Conservation (phyloP, 2,113 vertebrate genomes). For the Chaenocephalus aceratus region DNA sequence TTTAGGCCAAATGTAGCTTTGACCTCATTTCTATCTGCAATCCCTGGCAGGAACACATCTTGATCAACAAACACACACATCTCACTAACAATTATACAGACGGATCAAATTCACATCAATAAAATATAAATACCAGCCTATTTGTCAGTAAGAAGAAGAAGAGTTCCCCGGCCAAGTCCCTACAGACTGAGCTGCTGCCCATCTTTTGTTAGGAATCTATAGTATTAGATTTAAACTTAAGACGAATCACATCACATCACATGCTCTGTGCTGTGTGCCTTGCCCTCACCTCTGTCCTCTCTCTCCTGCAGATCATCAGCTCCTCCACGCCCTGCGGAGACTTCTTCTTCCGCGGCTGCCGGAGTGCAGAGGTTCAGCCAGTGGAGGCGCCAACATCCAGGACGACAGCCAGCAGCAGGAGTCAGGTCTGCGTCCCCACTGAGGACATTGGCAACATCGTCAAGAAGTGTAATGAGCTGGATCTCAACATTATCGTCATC, state of each 20-base stretch:
- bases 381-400: slow-evolving; percentile 37
- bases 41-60: too few relatives aligned
- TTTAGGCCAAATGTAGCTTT: too few relatives aligned
- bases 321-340: slow-evolving; percentile 96
- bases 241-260: neutral
- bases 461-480: slow-evolving; percentile 91
- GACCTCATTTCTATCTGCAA: too few relatives aligned
- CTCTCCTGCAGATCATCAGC: slow-evolving; percentile 90
- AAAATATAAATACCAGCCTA: too few relatives aligned
- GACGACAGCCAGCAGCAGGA: slow-evolving; percentile 56
- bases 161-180: too few relatives aligned
- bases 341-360: slow-evolving; percentile 92
- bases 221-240: too few relatives aligned
- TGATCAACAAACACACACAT: too few relatives aligned
- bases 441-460: slow-evolving; percentile 77
- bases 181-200: too few relatives aligned
- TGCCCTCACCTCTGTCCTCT: neutral
- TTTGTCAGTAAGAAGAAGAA: too few relatives aligned
- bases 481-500: slow-evolving; percentile 91
- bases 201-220: too few relatives aligned
- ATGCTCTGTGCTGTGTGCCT: neutral
- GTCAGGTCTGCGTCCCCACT: slow-evolving; percentile 9
- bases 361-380: slow-evolving; percentile 81
- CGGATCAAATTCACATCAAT: too few relatives aligned
- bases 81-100: too few relatives aligned